Evolutionary conservation across 2,113 vertebrate species (phyloP).

Genomic region (Oxyruncus cristatus): DNA sequence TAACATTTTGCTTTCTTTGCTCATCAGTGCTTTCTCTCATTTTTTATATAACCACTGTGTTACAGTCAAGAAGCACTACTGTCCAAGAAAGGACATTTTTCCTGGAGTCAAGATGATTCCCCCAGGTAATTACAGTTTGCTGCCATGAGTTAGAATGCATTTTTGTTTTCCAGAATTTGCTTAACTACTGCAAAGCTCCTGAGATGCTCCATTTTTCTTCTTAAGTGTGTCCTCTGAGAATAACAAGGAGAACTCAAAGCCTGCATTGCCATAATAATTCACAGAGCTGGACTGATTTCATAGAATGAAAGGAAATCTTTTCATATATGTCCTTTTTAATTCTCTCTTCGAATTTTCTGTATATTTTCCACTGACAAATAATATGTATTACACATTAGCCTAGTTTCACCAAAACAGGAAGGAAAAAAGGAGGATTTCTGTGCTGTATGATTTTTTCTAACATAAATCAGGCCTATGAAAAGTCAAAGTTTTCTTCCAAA

Average conservation of each 20-base stretch:
- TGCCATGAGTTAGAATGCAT: constrained; percentile 20
- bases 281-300: neutral
- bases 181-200: constrained; percentile 31
- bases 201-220: constrained; percentile 32
- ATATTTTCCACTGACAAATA: neutral
- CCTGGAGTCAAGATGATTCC: neutral
- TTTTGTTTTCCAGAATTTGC: constrained; percentile 60
- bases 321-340: neutral
- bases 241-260: neutral
- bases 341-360: neutral
- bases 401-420: neutral
- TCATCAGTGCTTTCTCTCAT: neutral
- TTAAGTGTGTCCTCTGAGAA: constrained; percentile 43
- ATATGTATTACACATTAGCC: neutral
- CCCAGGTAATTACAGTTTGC: neutral
- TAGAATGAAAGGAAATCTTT: constrained; percentile 18
- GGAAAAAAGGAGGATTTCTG: neutral
- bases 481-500: neutral
- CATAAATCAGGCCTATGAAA: neutral
- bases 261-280: constrained; percentile 29
- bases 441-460: neutral
- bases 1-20: constrained; percentile 35
- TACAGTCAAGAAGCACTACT: neutral
- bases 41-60: neutral
- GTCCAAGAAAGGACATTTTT: neutral